Conservation (phyloP, 1,140 invertebrate genomes). For the Aphaenogaster floridana region DNA sequence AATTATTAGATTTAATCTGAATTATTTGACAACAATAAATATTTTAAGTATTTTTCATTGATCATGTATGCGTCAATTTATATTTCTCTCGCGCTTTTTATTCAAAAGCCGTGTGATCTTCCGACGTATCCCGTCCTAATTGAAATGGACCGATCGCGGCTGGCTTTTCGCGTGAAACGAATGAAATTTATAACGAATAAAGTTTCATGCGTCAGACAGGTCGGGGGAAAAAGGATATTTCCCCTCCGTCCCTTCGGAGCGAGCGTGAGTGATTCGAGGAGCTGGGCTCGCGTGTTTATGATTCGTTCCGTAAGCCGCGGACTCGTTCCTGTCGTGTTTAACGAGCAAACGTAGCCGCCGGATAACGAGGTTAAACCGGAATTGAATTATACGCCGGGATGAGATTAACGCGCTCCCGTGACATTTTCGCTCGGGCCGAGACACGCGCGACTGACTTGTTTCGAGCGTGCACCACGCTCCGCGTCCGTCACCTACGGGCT, state of each 20-base stretch:
- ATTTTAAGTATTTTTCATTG: not conserved
- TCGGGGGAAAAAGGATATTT: not conserved
- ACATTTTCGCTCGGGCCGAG: slow-evolving; percentile 63
- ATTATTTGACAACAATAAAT: slow-evolving; percentile 1
- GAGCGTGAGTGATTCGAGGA: not conserved
- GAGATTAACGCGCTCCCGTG: slow-evolving; percentile 62
- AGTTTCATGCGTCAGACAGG: slow-evolving; percentile 25
- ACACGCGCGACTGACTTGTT: slow-evolving; percentile 62
- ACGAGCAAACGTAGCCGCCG: slow-evolving; percentile 59
- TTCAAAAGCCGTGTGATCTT: not conserved
- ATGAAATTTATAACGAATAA: slow-evolving; percentile 59
- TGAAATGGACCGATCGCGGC: slow-evolving; percentile 26
- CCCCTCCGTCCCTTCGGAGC: too few relatives aligned
- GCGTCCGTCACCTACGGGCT: not conserved
- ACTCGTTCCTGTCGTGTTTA: slow-evolving; percentile 58
- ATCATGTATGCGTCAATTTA: not conserved
- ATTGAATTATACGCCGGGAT: slow-evolving; percentile 61
- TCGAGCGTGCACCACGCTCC: slow-evolving; percentile 11
- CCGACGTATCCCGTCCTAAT: not conserved
- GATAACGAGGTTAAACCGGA: slow-evolving; percentile 64
- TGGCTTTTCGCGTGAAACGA: slow-evolving; percentile 17
- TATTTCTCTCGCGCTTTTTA: not conserved
- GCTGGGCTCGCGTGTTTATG: slow-evolving; percentile 42
- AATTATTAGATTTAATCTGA: not conserved
- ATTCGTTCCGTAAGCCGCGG: slow-evolving; percentile 57